phyloP scores from a whole-genome alignment of 2,113 vertebrate species.

The Pholis gunnellus region DNA sequence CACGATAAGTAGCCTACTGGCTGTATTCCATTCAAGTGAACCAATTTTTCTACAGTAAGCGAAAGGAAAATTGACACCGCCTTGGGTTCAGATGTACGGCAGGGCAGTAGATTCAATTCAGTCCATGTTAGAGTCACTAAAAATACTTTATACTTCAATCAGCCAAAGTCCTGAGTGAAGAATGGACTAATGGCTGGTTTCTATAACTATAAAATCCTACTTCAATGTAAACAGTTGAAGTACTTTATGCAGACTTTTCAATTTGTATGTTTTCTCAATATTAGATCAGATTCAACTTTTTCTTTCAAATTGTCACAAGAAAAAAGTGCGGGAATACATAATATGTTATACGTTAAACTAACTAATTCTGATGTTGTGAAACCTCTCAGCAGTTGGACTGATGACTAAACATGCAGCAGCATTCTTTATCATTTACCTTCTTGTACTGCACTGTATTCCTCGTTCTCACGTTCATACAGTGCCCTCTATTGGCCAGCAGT shows the following conservation, averaged over 20 bases:
- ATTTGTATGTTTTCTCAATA: background rate
- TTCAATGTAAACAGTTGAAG: background rate
- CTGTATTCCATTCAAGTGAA: background rate
- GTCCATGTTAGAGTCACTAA: background rate
- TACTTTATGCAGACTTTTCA: background rate
- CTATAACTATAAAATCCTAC: too few relatives aligned
- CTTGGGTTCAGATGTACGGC: background rate
- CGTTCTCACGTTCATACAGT: background rate
- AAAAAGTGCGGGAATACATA: background rate
- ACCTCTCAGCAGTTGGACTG: constrained; percentile 7
- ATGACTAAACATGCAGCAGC: background rate
- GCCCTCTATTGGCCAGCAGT: constrained; percentile 41
- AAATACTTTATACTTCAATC: background rate
- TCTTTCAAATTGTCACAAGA: too few relatives aligned
- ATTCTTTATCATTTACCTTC: background rate
- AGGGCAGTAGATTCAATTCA: background rate
- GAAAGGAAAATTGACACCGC: background rate
- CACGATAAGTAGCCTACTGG: too few relatives aligned
- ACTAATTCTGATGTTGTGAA: constrained; percentile 5
- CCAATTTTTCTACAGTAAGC: too few relatives aligned
- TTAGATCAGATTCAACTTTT: background rate
- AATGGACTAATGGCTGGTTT: too few relatives aligned
- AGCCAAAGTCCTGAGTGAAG: background rate
- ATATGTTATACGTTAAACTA: background rate
- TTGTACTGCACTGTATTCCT: background rate